Base-by-base conservation (phyloP, 2,113 vertebrate genomes). In the Condylura cristata region DNA sequence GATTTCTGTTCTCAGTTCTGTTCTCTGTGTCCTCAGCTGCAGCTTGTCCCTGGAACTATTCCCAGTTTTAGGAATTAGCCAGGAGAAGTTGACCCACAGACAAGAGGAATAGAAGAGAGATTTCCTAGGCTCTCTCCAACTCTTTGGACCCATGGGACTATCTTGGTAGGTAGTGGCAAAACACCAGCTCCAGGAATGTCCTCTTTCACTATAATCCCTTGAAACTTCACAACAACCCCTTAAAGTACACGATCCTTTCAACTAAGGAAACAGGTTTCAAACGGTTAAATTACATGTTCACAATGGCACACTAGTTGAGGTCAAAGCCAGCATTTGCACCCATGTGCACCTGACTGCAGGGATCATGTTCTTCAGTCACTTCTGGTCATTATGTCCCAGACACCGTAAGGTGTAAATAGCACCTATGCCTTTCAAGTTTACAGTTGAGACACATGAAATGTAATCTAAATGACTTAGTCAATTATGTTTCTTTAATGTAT, bases 21-120 rank as follows among this genome's bases (percentile, higher is more conserved):
- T 94, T 92, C 90, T 96, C 92, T 39, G 65, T 95, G 95, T 97
- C 95, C 95, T 96, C 91, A 87, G 94, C 89, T 91, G 95, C 95
- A 96, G 76, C 75, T 84, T 96, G 95, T 96, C 84, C 96, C 84
- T 96, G 97, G 97, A 97, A 81, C 76, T 60, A 44, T 37, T 87
- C 97, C 95, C 94, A 75, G 94, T 74, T 94, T 94, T 87, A 79
- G 68, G 81, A 96, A 76, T 61, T 86, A 83, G 92, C 91, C 86
- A 93, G 92, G 39, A 94, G 84, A 90, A 70, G 79, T 51, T 84
- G 87, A 96, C 87, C 91, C 66, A 70, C 63, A 81, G 89, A 65
- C 20, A 18, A n/a, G 74, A 89, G 68, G 30, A 88, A 63, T 4
- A 56, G 41, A 70, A 87, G 41, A 84, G 85, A 78, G 53, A 61